Conservation (phyloP, 2,888 invertebrate genomes). For the Blastobasis lacticolella region DNA sequence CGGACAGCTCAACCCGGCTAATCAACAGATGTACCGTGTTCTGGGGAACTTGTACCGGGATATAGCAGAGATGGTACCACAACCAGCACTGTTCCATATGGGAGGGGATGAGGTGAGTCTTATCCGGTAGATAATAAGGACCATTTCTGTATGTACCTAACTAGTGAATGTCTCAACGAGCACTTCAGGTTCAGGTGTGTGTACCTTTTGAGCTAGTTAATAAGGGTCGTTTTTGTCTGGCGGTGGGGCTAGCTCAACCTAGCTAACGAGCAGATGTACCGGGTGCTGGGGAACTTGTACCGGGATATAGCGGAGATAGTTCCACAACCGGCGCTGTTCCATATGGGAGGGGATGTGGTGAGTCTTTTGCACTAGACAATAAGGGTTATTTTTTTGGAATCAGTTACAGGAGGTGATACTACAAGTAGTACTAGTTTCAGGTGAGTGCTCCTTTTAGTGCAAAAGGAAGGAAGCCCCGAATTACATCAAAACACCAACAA, state of each 20-base stretch:
- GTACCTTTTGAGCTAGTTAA: too few relatives aligned
- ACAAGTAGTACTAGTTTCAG: too few relatives aligned
- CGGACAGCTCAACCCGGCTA: slow-evolving; percentile 87
- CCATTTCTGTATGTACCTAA: too few relatives aligned
- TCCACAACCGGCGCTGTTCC: slow-evolving; percentile 77
- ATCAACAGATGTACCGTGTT: slow-evolving; percentile 79
- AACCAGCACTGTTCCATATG: slow-evolving; percentile 81
- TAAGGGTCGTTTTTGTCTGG: slow-evolving; percentile 57
- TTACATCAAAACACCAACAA: too few relatives aligned
- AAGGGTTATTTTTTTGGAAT: too few relatives aligned
- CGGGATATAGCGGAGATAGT: slow-evolving; percentile 76
- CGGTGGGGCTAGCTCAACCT: slow-evolving; percentile 91
- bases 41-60: slow-evolving; percentile 81
- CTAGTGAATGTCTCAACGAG: too few relatives aligned
- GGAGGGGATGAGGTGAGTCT: slow-evolving; percentile 86
- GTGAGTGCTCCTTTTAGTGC: too few relatives aligned
- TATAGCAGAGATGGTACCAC: slow-evolving; percentile 72
- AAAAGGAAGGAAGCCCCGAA: too few relatives aligned
- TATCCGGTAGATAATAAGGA: too few relatives aligned
- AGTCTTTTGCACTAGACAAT: too few relatives aligned
- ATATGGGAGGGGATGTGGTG: slow-evolving; percentile 92
- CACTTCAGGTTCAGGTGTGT: too few relatives aligned
- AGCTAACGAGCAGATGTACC: slow-evolving; percentile 80
- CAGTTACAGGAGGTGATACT: too few relatives aligned
- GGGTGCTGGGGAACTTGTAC: slow-evolving; percentile 80